Evolutionary conservation across 37 sponge, comb jelly and placozoan species (phyloP).

Genomic region (Hexactinellida sp.): DNA sequence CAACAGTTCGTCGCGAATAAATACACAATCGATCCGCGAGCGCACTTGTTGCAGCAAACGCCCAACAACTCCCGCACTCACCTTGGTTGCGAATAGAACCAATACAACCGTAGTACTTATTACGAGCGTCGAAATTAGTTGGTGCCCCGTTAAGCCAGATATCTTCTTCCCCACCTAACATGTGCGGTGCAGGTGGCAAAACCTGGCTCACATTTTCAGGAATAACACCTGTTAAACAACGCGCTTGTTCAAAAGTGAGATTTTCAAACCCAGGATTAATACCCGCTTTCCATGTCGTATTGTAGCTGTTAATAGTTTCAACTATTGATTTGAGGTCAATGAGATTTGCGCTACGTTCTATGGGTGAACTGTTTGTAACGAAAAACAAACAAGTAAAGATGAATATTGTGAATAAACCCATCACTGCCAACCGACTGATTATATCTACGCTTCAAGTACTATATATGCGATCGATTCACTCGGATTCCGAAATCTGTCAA

Average conservation of each 20-base stretch:
- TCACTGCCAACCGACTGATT: background rate
- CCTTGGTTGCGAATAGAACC: constrained; percentile 1
- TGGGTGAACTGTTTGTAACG: background rate
- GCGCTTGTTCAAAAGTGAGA: background rate
- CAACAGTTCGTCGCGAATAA: background rate
- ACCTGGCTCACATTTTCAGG: background rate
- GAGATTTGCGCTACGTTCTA: background rate
- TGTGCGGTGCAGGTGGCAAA: background rate
- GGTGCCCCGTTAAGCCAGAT: background rate
- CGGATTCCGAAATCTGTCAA: background rate
- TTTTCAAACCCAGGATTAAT: background rate
- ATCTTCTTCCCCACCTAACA: background rate
- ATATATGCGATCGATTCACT: background rate
- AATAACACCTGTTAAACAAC: background rate
- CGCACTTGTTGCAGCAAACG: background rate
- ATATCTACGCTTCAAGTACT: background rate
- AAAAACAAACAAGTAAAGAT: background rate
- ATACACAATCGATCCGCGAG: background rate
- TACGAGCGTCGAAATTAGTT: background rate
- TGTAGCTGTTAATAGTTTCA: background rate
- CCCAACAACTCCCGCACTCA: constrained; percentile 6
- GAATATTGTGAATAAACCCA: background rate
- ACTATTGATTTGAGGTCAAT: background rate
- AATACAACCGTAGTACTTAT: background rate
- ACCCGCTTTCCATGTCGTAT: background rate